A percentile compares a stretch with the other conserved stretches of the same genome.
phyloP scores from a whole-genome alignment of 2,797 vertebrate genomes.

The Sebastolobus altivelis region DNA sequence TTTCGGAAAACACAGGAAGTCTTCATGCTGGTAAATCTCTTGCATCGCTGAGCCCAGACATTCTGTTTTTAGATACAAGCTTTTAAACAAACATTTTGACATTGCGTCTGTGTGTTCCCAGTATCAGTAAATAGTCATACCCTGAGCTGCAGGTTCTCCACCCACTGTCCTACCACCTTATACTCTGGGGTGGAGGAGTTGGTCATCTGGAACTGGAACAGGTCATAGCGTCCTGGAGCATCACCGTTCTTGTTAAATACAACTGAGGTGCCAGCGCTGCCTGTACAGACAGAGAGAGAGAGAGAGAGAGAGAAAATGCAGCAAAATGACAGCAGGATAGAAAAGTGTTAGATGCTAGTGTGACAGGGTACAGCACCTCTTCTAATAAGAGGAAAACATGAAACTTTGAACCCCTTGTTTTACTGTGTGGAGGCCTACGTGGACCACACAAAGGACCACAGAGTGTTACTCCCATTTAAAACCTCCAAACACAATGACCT shows the following conservation, averaged over 20 bases:
- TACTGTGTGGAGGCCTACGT: constrained; percentile 24
- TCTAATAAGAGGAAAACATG: constrained; percentile 30
- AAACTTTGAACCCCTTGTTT: constrained; percentile 47
- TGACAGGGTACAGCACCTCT: constrained; percentile 25
- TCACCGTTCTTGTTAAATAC: constrained; percentile 98
- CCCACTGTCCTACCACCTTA: constrained; percentile 94
- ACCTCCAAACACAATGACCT: constrained; percentile 54
- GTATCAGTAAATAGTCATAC: constrained; percentile 82
- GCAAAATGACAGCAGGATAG: neutral
- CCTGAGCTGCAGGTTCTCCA: constrained; percentile 94
- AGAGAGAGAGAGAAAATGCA: constrained; percentile 13
- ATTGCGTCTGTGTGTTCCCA: neutral
- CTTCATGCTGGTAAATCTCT: neutral
- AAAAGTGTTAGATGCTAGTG: constrained; percentile 27
- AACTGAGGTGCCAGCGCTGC: constrained; percentile 95
- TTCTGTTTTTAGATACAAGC: constrained; percentile 7
- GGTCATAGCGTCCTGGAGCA: constrained; percentile 96
- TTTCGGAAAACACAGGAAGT: constrained; percentile 31
- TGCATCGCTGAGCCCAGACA: neutral
- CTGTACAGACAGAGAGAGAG: constrained; percentile 74
- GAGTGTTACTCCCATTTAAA: constrained; percentile 14
- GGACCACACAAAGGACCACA: constrained; percentile 21
- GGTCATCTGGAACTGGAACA: constrained; percentile 96
- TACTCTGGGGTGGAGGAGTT: constrained; percentile 92
- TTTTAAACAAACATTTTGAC: constrained; percentile 21